Evolutionary conservation across 2,888 invertebrate genomes (phyloP), one percentile per base, ranked within the genome.

Genomic region (Dysmachus trigonus): DNA sequence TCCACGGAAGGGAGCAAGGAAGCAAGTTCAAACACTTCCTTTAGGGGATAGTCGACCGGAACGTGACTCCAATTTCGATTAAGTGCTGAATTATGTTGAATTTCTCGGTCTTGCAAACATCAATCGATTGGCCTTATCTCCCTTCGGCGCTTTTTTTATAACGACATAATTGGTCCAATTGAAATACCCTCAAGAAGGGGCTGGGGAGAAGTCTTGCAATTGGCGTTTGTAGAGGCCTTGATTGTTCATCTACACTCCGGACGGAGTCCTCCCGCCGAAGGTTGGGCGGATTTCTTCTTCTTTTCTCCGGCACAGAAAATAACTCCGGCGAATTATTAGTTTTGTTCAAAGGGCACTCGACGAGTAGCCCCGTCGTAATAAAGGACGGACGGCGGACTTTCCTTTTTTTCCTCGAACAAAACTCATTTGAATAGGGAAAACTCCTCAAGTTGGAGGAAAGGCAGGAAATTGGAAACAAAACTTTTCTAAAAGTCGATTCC

Each of bases 91-190:
- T 74, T 76, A 85, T 85, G 74, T 85, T 85, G 47, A 76, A 85
- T 76, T 85, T 76, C 73, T 85, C 33, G 47, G 51, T 74, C 85
- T 74, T 85, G 33, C 73, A 74, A 85, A 74, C 85, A 85, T 74
- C 85, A 85, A 51, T 51, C 85, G 72, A 85, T 85, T 85, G 62
- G 62, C 74, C 35, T 74, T 76, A 79, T 87, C 84, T 86, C 87
- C 62, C 87, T 74, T 53, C 79, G 81, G 86, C 79, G 77, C 85
- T 71, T 74, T 86, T 51, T 81, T 77, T 33, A 79, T 86, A 86
- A 85, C 81, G 62, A 73, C 85, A 86, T 87, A 87, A 87, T 87
- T 87, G 87, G 87, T 86, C 85, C 87, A 87, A 87, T 87, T 87
- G 86, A 87, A 86, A 87, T 87, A 62, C 86, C 87, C 87, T 87